Conservation (phyloP, 2,888 invertebrate genomes). For the Enoplolaimus lenunculus region DNA sequence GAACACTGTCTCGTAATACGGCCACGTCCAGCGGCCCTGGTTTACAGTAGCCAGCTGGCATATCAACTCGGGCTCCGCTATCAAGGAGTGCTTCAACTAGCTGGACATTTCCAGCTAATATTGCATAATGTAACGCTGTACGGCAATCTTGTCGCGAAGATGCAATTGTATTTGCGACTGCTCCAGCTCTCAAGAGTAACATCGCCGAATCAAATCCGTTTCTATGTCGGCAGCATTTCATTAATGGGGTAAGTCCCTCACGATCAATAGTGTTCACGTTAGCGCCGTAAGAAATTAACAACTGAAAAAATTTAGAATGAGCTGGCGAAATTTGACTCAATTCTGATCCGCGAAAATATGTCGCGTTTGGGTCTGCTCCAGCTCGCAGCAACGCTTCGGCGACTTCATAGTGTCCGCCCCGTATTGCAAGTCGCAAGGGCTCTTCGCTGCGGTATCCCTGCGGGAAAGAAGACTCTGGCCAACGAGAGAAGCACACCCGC, state of each 20-base stretch:
- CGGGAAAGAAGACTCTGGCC: conserved; percentile 24
- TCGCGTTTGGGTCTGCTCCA: conserved; percentile 75
- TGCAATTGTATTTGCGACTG: conserved; percentile 69
- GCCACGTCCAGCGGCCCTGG: conserved; percentile 71
- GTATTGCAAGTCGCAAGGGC: conserved; percentile 70
- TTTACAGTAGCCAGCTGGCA: conserved; percentile 51
- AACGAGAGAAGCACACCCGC: conserved; percentile 51
- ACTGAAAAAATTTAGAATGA: conserved; percentile 54
- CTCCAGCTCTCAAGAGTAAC: conserved; percentile 57
- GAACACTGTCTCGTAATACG: conserved; percentile 49
- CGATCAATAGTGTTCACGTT: conserved; percentile 71
- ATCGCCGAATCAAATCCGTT: conserved; percentile 26
- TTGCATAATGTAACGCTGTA: conserved; percentile 74
- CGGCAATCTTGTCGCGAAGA: conserved; percentile 71
- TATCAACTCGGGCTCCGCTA: conserved; percentile 61
- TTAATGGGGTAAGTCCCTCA: conserved; percentile 70
- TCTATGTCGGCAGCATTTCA: conserved; percentile 69
- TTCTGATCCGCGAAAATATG: conserved; percentile 50
- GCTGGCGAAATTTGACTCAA: conserved; percentile 67
- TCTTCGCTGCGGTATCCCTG: conserved; percentile 50
- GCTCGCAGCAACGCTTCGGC: conserved; percentile 57
- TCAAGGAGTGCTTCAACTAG: conserved; percentile 62
- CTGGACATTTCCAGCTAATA: conserved; percentile 58
- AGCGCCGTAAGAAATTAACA: conserved; percentile 69
- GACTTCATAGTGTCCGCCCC: conserved; percentile 61